Conservation (phyloP, 2,113 vertebrate genomes). For the Ovis aries region DNA sequence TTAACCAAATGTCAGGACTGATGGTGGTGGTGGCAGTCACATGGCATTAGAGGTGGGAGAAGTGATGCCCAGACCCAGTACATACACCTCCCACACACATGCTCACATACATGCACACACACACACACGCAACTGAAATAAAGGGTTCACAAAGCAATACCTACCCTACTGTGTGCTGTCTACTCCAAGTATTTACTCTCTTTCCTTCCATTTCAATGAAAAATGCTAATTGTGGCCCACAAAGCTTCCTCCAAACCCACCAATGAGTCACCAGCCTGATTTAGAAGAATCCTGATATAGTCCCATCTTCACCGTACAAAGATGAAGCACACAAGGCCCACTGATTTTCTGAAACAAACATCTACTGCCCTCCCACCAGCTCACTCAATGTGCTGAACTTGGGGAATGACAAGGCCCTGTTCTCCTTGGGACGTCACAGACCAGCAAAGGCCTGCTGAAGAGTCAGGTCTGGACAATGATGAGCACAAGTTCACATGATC, state of each 20-base stretch:
- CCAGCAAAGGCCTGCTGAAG: background rate
- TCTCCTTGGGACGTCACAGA: fast-evolving
- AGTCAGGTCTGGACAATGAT: background rate
- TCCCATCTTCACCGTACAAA: background rate
- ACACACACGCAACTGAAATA: background rate
- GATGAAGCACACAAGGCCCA: background rate
- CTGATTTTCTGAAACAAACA: background rate
- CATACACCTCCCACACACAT: background rate
- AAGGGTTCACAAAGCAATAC: background rate
- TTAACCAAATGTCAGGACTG: background rate
- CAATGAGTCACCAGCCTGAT: background rate
- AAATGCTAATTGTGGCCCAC: background rate
- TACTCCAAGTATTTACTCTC: background rate
- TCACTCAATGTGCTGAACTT: background rate
- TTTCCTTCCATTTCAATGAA: background rate
- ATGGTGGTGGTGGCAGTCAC: background rate
- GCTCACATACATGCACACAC: background rate
- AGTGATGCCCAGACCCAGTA: background rate
- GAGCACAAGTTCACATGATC: background rate
- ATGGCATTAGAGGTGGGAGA: background rate
- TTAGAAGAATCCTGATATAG: background rate
- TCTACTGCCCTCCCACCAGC: background rate
- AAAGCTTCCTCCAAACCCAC: background rate
- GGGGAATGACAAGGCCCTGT: background rate
- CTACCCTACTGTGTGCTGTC: background rate